These are phyloP conservation scores for Pangasius krempfi DNA, from an alignment of 2,797 vertebrate genomes.

Conservation along the genomic window DNA sequence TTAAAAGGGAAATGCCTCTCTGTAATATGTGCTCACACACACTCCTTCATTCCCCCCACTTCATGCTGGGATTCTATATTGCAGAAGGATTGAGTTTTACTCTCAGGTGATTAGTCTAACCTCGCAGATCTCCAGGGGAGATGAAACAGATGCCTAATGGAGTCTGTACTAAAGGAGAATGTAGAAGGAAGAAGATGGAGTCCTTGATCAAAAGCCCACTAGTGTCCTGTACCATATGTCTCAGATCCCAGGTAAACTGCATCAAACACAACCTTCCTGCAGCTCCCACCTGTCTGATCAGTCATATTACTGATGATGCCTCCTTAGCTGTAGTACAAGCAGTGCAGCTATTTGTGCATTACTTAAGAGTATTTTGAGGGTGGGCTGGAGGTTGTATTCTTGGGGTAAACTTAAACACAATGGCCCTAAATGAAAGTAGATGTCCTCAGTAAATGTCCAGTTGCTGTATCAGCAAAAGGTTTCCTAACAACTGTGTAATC, in stretches of 20 bases:
- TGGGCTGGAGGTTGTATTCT: neutral
- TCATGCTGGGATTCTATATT: slow-evolving; percentile 2
- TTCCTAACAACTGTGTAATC: slow-evolving; percentile 16
- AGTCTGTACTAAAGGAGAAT: slow-evolving; percentile 20
- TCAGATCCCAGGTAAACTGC: slow-evolving; percentile 17
- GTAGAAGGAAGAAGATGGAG: slow-evolving; percentile 29
- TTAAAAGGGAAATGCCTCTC: neutral
- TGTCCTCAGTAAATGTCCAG: neutral
- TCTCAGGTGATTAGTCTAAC: slow-evolving; percentile 39
- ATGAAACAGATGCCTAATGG: slow-evolving; percentile 29
- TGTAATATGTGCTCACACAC: neutral
- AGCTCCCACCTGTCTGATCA: slow-evolving; percentile 36
- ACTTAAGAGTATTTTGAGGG: neutral
- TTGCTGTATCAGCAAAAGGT: slow-evolving; percentile 4
- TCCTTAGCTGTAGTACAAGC: neutral
- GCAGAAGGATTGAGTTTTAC: slow-evolving; percentile 20
- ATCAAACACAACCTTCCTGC: slow-evolving; percentile 10
- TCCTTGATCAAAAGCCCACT: slow-evolving; percentile 29
- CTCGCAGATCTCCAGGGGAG: slow-evolving; percentile 13
- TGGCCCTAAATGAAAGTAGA: neutral
- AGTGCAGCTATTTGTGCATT: neutral
- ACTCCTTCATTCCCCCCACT: neutral
- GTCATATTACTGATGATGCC: slow-evolving; percentile 11
- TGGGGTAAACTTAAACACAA: neutral
- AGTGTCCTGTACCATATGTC: slow-evolving; percentile 18